A percentile compares a stretch with the other conserved stretches of the same genome.
These are phyloP conservation scores for Nymphalis c-album DNA, from an alignment of 2,888 invertebrate genomes.

Conservation along the genomic window DNA sequence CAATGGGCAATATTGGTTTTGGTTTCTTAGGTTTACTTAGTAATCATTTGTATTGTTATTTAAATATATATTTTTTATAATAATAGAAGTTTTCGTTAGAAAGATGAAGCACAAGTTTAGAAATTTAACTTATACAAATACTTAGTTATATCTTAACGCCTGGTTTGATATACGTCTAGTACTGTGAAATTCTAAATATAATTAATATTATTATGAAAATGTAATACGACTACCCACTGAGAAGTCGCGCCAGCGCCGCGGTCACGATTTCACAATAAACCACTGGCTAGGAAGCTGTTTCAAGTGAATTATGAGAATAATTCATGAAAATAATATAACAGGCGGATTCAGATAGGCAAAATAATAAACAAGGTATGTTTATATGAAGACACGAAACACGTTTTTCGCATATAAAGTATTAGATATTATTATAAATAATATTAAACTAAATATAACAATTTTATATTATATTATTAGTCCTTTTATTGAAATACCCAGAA, in stretches of 20 bases:
- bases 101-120: no score
- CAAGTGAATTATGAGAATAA: conserved; percentile 19
- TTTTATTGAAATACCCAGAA: not conserved
- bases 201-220: conserved; percentile 16
- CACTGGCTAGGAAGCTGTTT: conserved; percentile 47
- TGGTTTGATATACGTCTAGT: not conserved
- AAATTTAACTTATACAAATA: not conserved
- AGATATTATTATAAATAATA: not conserved
- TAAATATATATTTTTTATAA: no score
- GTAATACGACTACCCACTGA: conserved; percentile 10
- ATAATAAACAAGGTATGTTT: not conserved
- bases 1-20: no score
- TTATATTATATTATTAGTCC: not conserved
- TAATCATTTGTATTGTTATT: no score
- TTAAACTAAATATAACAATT: not conserved
- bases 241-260: conserved; percentile 43
- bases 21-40: no score
- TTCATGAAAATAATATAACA: conserved; percentile 13
- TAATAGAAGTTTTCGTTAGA: no score
- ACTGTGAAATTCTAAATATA: conserved; percentile 6
- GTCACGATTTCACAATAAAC: conserved; percentile 57
- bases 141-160: not conserved
- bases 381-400: not conserved
- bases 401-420: not conserved
- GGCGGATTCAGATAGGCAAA: not conserved